Conservation (phyloP, 2,888 invertebrate species). For the Amphimallon solstitiale region DNA sequence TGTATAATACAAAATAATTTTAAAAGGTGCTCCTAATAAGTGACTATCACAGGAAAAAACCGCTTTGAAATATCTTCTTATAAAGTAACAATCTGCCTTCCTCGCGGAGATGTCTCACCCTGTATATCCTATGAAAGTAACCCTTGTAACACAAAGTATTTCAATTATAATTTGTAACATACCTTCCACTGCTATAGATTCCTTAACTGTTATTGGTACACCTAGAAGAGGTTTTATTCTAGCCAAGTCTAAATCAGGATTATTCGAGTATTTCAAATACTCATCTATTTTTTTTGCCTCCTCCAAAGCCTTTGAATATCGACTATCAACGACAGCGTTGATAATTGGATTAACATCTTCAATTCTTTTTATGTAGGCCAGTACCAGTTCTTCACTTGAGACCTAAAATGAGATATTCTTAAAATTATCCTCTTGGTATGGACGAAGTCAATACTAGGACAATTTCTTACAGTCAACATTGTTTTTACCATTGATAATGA, state of each 20-base stretch:
- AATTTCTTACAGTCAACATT: too few species aligned
- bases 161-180: background rate
- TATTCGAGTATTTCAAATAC: constrained; percentile 63
- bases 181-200: constrained; percentile 81
- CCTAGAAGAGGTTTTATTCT: constrained; percentile 81
- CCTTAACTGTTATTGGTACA: constrained; percentile 87
- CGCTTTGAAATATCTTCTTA: too few species aligned
- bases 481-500: too few species aligned
- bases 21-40: too few species aligned
- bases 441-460: too few species aligned
- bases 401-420: constrained; percentile 37
- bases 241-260: constrained; percentile 69
- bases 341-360: constrained; percentile 80
- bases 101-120: too few species aligned
- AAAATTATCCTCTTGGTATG: too few species aligned
- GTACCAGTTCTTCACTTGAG: constrained; percentile 62
- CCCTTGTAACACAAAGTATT: too few species aligned
- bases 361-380: constrained; percentile 79
- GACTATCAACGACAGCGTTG: constrained; percentile 83
- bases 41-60: too few species aligned
- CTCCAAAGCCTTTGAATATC: constrained; percentile 77
- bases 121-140: too few species aligned
- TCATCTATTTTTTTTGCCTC: constrained; percentile 81
- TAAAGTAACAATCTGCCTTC: too few species aligned
- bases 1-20: too few species aligned